Conservation (phyloP, 1,140 invertebrate genomes). For the Bombus sibiricus region DNA sequence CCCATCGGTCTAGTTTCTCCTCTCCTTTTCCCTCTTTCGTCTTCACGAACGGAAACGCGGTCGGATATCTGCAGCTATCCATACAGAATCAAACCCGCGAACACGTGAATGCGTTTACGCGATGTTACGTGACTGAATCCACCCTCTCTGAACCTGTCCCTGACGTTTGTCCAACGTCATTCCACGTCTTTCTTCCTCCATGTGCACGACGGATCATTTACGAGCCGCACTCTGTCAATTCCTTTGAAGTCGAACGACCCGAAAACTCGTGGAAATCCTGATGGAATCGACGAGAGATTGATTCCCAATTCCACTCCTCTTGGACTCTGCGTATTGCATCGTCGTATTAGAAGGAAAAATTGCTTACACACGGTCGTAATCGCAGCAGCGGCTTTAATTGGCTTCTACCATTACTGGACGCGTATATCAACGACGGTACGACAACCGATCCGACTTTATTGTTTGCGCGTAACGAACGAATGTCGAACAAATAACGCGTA, state of each 20-base stretch:
- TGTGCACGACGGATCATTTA: slow-evolving; percentile 16
- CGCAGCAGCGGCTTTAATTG: not conserved
- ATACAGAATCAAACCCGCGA: not conserved
- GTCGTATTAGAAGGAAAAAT: too few relatives aligned
- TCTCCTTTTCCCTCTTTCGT: slow-evolving; percentile 9
- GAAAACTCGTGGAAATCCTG: too few relatives aligned
- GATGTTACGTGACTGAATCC: not conserved
- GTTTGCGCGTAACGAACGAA: slow-evolving; percentile 25
- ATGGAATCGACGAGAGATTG: slow-evolving; percentile 26
- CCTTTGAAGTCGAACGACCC: slow-evolving; percentile 15
- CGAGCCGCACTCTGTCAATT: not conserved
- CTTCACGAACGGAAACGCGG: not conserved
- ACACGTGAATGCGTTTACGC: slow-evolving; percentile 9
- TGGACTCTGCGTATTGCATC: too few relatives aligned
- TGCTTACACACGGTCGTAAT: too few relatives aligned
- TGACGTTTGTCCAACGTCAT: not conserved
- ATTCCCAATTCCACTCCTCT: not conserved
- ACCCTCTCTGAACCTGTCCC: not conserved
- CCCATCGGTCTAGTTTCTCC: not conserved
- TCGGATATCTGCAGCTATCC: slow-evolving; percentile 11
- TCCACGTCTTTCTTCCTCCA: not conserved
- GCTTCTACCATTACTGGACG: not conserved
- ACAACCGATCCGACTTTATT: not conserved
- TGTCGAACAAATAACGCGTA: not conserved
- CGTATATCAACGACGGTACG: not conserved